Base-by-base conservation (phyloP, 2,113 vertebrate species). In the Cololabis saira region DNA sequence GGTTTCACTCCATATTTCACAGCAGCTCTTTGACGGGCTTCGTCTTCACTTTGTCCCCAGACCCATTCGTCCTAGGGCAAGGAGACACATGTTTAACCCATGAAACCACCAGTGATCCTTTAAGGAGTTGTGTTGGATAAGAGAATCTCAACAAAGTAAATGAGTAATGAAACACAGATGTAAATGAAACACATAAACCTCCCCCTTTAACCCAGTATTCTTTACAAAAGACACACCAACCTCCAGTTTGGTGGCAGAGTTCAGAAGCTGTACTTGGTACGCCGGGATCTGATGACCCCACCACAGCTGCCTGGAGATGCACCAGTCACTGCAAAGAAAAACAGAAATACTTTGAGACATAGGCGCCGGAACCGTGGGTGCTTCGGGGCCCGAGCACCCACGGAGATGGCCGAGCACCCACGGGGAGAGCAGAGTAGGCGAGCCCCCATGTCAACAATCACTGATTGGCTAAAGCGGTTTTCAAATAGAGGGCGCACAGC, bases 261-360 rank as follows among this genome's bases (percentile, higher is more conserved):
- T 37, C 7, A 80, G 65, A 45, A 91, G 42, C 4, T 85, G 61
- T 47, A 95, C 93, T 50, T 33, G 80, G 76, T 95, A 95, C 4
- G 93, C 93, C 4, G 94, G 94, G 83, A 93, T 93, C 84, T 90
- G 93, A 85, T 95, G 94, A 48, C 94, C 94, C 94, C 94, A 95
- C 93, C 94, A 95, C 10, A 95, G 91, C 83, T 95, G 93, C 54
- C 94, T 89, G 67, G 94, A 95, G 41, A 95, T 83, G 71, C 94
- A 95, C 94, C 94, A 94, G 64, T 95, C 94, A 62, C 94, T 95
- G 88, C 0, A 0, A 51, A 37, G 15, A 52, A 12, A 50, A 47
- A 18, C 2, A 18, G 10, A n/a, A n/a, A n/a, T n/a, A n/a, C n/a
- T n/a, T n/a, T n/a, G n/a, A n/a, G n/a, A n/a, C n/a, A n/a, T n/a